Percentiles rank a stretch among this genome's conserved stretches.
phyloP scores from a whole-genome alignment of 2,113 vertebrate species.

The Physeter macrocephalus region DNA sequence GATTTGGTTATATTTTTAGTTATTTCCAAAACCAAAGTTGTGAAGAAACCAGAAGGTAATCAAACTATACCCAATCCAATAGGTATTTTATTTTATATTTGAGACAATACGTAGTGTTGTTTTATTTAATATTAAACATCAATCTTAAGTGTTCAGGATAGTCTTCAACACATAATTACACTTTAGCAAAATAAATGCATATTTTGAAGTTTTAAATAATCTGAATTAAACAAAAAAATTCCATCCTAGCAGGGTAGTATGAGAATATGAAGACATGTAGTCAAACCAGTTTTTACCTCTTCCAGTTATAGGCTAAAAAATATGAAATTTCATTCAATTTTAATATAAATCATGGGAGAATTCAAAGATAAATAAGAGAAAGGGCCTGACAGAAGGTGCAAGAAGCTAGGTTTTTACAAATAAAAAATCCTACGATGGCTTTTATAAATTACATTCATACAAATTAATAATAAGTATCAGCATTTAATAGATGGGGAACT shows the following conservation, averaged over 20 bases:
- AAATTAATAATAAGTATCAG: not conserved
- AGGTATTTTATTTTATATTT: not conserved
- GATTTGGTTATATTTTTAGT: not conserved
- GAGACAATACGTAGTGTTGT: not conserved
- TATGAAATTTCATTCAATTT: not conserved
- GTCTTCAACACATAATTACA: not conserved
- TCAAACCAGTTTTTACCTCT: not conserved
- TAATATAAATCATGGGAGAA: not conserved
- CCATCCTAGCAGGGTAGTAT: not conserved
- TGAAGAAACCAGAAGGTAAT: not conserved
- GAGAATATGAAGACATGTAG: not conserved
- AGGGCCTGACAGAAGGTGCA: not conserved
- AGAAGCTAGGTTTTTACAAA: not conserved
- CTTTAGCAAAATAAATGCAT: not conserved
- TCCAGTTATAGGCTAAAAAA: not conserved
- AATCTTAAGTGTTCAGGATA: not conserved
- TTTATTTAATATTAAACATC: not conserved
- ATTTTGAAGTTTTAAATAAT: slow-evolving; percentile 25
- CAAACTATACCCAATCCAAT: not conserved
- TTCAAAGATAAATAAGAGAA: not conserved
- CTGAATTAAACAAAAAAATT: slow-evolving; percentile 4
- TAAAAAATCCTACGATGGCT: not conserved
- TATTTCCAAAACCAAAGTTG: not conserved
- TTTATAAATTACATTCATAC: not conserved
- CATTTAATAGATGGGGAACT: not conserved